phyloP scores from a whole-genome alignment of 2,113 vertebrate genomes.

The Alces alces region DNA sequence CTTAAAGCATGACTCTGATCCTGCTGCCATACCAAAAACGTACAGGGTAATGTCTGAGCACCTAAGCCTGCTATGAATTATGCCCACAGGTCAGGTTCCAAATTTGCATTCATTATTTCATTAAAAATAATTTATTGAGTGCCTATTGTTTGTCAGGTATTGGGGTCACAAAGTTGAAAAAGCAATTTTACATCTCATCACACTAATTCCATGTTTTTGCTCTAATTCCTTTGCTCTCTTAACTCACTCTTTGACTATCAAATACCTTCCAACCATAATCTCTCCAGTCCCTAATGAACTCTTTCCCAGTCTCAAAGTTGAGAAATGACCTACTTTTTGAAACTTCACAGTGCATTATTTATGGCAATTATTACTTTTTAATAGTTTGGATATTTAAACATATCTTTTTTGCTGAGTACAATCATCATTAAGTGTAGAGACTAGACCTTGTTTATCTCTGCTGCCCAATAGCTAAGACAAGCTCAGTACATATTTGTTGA shows the following conservation, averaged over 20 bases:
- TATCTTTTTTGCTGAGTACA: neutral
- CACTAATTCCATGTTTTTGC: neutral
- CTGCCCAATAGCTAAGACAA: neutral
- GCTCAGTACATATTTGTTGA: neutral
- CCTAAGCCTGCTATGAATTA: neutral
- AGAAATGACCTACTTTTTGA: conserved; percentile 8
- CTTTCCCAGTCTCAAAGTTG: neutral
- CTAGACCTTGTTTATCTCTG: neutral
- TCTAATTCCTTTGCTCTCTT: neutral
- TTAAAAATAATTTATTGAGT: neutral
- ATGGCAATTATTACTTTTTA: neutral
- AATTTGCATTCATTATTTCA: neutral
- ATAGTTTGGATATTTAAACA: neutral
- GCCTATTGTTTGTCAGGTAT: neutral
- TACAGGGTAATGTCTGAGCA: neutral
- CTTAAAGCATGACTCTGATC: neutral
- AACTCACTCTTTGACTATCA: neutral
- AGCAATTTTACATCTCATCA: neutral
- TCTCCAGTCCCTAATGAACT: neutral
- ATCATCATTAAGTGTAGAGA: neutral
- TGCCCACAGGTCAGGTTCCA: neutral
- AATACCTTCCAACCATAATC: neutral
- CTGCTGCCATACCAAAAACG: neutral
- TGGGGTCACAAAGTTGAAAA: neutral
- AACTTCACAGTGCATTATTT: neutral